These are phyloP conservation scores for Desmodus rotundus DNA, from an alignment of 2,113 vertebrate genomes.

Conservation along the genomic window DNA sequence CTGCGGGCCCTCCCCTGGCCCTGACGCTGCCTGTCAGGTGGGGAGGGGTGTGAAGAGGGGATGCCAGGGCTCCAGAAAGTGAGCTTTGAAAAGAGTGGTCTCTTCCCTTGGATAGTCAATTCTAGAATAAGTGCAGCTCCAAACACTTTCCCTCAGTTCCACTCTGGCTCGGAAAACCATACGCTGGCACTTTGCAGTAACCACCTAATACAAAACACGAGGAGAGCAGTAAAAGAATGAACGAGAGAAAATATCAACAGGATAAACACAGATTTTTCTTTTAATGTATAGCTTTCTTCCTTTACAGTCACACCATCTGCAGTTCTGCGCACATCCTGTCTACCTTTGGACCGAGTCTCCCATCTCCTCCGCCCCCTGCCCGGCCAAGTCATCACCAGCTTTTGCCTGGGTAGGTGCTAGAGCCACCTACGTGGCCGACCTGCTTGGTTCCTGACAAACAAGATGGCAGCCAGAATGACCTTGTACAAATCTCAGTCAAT, in stretches of 20 bases:
- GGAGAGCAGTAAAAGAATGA: background rate
- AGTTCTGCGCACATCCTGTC: background rate
- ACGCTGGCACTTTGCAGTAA: background rate
- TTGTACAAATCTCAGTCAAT: background rate
- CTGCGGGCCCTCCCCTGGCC: rapidly evolving
- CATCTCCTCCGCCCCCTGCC: background rate
- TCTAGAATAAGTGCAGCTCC: background rate
- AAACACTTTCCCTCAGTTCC: background rate
- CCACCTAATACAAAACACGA: background rate
- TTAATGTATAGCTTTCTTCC: background rate
- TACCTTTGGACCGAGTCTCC: background rate
- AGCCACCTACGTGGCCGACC: background rate
- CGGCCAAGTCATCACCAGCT: background rate
- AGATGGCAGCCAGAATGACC: rapidly evolving
- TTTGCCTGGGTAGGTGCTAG: rapidly evolving
- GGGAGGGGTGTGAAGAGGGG: rapidly evolving
- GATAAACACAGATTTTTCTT: background rate
- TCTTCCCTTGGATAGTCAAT: background rate
- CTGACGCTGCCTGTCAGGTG: rapidly evolving
- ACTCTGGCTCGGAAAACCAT: background rate
- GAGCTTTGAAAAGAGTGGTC: background rate
- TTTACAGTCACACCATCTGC: background rate
- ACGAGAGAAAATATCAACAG: background rate
- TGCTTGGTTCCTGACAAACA: background rate
- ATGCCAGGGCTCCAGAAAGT: background rate